Base-by-base conservation (phyloP, 92 coral and sea anemone genomes). In the Epizoanthus ramosus region DNA sequence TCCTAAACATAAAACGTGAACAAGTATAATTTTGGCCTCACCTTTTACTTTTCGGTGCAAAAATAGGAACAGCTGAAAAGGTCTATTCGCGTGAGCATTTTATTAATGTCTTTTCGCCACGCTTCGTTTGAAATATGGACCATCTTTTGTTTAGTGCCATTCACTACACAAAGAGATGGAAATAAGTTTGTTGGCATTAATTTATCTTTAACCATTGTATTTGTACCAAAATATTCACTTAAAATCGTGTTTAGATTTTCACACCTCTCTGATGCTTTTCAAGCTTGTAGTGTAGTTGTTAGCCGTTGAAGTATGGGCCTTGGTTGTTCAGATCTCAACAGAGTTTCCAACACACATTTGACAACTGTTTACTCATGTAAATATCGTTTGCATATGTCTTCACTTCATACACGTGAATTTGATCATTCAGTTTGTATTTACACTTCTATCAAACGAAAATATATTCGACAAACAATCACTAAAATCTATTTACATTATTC, bases 371-470 rank as follows among this genome's bases (percentile, higher is more conserved):
- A 63, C 56, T 77, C 59, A 10, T 77, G 71, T 63, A 77, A 77
- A 77, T 22, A 77, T 57, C 70, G 71, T 63, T 76, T 76, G 81
- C 81, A 59, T 76, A 59, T 76, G 81, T 76, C 63, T 76, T 60
- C 81, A 77, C 52, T 66, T 59, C 82, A 63, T 21, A 41, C 82
- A 77, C 52, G 54, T 59, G 71, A 63, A 33, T 77, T 56, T 61
- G 47, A 77, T 77, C 82, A 58, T 77, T 77, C 45, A 63, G 60
- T n/a, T 35, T 57, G 7, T 92, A 90, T 93, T 93, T 93, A 79
- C 94, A 59, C 64, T 67, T 80, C 94, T 76, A 88, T 90, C 93
- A 83, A 87, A 84, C 58, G 60, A 75, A 88, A 93, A 90, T 90
- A 86, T 81, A 87, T 86, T 93, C 79, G 25, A 86, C 90, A 93